Percentiles rank a stretch among this genome's conserved stretches.
These are phyloP conservation scores for Euura lappo DNA, from an alignment of 1,140 invertebrate genomes.

Conservation along the genomic window DNA sequence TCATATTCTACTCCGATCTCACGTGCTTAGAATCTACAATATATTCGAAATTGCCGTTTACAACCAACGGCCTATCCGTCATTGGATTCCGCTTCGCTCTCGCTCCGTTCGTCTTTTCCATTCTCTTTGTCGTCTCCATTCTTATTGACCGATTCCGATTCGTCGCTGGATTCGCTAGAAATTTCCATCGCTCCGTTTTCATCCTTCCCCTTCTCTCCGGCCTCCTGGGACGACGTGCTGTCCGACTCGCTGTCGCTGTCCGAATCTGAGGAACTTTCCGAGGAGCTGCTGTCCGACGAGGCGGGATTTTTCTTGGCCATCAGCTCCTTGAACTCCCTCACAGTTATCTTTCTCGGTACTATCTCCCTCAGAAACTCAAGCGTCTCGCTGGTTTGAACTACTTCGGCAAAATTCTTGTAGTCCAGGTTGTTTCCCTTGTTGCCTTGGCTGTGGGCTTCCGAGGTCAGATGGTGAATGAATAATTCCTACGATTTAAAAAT, in stretches of 20 bases:
- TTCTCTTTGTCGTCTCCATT: constrained; percentile 38
- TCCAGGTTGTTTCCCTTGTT: constrained; percentile 61
- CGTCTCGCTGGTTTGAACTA: constrained; percentile 70
- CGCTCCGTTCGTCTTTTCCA: constrained; percentile 42
- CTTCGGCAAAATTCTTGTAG: constrained; percentile 73
- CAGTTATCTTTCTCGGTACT: constrained; percentile 75
- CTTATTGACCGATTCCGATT: constrained; percentile 36
- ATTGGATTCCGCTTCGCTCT: constrained; percentile 44
- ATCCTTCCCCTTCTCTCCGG: constrained; percentile 37
- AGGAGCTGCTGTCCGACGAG: constrained; percentile 33
- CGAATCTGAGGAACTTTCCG: constrained; percentile 53
- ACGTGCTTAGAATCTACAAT: neutral
- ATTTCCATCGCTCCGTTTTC: constrained; percentile 33
- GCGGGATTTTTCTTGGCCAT: constrained; percentile 65
- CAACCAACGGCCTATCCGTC: constrained; percentile 21
- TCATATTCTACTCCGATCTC: neutral
- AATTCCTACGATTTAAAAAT: constrained; percentile 60
- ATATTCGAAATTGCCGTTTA: too few relatives aligned
- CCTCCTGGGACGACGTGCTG: constrained; percentile 49
- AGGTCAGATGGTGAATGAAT: constrained; percentile 71
- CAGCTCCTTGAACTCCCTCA: constrained; percentile 69
- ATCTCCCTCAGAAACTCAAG: constrained; percentile 74
- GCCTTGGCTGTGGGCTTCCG: constrained; percentile 62
- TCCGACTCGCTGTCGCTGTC: constrained; percentile 56
- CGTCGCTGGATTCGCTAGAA: constrained; percentile 37